Evolutionary conservation across 2,888 invertebrate genomes (phyloP).

Genomic region (Ceraclea dissimilis): DNA sequence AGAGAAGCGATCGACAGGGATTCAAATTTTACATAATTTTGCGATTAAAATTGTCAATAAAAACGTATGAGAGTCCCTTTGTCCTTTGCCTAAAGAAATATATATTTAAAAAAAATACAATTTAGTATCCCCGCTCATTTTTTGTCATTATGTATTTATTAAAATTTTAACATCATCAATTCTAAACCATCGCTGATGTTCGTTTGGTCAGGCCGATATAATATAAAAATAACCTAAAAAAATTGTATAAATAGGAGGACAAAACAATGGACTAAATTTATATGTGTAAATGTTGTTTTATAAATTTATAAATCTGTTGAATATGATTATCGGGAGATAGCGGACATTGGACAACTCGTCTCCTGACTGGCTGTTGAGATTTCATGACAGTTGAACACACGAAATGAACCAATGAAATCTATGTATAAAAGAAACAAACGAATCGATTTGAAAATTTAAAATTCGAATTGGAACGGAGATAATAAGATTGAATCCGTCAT

Average conservation of each 20-base stretch:
- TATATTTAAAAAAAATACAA: too few species aligned
- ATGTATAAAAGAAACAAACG: not conserved
- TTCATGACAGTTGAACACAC: not conserved
- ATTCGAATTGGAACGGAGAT: conserved; percentile 14
- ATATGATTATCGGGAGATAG: not conserved
- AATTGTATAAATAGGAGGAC: not conserved
- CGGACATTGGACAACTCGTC: not conserved
- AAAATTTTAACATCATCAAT: too few species aligned
- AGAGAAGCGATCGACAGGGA: too few species aligned
- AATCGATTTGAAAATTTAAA: conserved; percentile 17
- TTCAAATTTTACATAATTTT: too few species aligned
- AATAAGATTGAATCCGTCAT: not conserved
- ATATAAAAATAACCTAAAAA: not conserved
- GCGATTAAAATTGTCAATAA: too few species aligned
- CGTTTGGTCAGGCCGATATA: too few species aligned
- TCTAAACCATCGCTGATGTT: too few species aligned
- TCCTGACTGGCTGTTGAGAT: not conserved
- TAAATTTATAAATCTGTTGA: not conserved
- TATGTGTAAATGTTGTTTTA: not conserved
- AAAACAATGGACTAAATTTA: conserved; percentile 1
- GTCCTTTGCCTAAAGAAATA: too few species aligned
- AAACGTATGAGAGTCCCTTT: too few species aligned
- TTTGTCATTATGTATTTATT: too few species aligned
- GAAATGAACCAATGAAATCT: not conserved
- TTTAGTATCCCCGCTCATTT: too few species aligned